Conservation (phyloP, 2,797 vertebrate genomes). For the Megalops cyprinoides region DNA sequence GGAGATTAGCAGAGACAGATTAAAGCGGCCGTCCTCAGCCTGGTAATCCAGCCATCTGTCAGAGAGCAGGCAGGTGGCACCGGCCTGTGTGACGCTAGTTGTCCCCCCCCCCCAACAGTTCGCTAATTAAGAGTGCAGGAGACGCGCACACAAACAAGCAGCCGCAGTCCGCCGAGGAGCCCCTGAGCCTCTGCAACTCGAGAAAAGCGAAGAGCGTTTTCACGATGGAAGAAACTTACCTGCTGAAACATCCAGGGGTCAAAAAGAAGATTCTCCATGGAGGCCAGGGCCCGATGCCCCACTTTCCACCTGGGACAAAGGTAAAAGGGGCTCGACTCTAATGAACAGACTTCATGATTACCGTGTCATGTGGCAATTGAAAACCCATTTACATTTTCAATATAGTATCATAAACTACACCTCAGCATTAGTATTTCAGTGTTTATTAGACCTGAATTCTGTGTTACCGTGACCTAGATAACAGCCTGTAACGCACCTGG, state of each 20-base stretch:
- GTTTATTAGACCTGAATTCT: too few relatives aligned
- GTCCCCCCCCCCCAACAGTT: constrained; percentile 48
- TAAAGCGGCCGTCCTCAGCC: constrained; percentile 72
- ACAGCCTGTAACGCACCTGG: background rate
- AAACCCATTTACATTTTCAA: background rate
- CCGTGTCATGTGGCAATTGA: background rate
- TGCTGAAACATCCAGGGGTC: constrained; percentile 79
- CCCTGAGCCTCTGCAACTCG: background rate
- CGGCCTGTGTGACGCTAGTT: constrained; percentile 20
- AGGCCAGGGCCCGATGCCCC: constrained; percentile 76
- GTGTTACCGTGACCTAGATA: too few relatives aligned
- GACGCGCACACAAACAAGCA: constrained; percentile 35
- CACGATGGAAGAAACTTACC: constrained; percentile 80
- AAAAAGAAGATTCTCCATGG: constrained; percentile 86
- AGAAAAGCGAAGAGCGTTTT: background rate
- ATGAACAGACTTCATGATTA: background rate
- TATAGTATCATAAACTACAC: constrained; percentile 40
- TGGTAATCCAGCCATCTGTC: constrained; percentile 83
- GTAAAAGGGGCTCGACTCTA: constrained; percentile 56
- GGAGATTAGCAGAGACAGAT: constrained; percentile 74
- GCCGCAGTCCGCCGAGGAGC: background rate
- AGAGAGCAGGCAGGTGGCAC: constrained; percentile 66
- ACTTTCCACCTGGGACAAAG: constrained; percentile 83
- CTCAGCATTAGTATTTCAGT: constrained; percentile 44
- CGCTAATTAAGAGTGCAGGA: constrained; percentile 64